Percentiles rank a stretch among this genome's conserved stretches.
Conservation (phyloP, 2,888 invertebrate genomes). For the Agrilus biguttatus region DNA sequence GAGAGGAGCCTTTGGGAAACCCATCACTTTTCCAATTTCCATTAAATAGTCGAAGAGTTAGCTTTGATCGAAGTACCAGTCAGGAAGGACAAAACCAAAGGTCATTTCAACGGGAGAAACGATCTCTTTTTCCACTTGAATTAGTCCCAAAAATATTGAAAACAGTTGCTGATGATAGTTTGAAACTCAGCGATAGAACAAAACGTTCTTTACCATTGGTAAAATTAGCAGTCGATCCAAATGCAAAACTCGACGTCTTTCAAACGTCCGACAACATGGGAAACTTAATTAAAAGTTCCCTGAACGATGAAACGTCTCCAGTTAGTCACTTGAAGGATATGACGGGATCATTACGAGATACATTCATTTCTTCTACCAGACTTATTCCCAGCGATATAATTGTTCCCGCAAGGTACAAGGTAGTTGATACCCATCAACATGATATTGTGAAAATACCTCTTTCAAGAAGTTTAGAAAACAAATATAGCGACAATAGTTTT, state of each 20-base stretch:
- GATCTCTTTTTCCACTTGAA: not conserved
- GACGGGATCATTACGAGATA: slow-evolving; percentile 24
- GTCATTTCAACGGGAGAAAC: not conserved
- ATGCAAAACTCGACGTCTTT: slow-evolving; percentile 23
- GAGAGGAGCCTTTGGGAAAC: not conserved
- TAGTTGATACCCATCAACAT: slow-evolving; percentile 14
- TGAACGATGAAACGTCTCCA: slow-evolving; percentile 25
- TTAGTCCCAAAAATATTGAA: not conserved
- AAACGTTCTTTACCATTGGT: slow-evolving; percentile 12
- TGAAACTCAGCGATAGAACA: not conserved
- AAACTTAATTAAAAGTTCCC: slow-evolving; percentile 21
- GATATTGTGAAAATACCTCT: too few relatives aligned
- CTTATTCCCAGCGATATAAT: slow-evolving; percentile 25
- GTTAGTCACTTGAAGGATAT: slow-evolving; percentile 25
- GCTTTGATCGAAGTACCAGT: too few relatives aligned
- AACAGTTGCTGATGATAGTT: not conserved
- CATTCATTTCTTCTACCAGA: slow-evolving; percentile 22
- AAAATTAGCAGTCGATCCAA: slow-evolving; percentile 18
- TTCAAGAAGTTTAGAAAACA: too few relatives aligned
- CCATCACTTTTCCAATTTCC: not conserved
- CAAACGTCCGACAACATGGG: slow-evolving; percentile 28
- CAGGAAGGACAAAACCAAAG: too few relatives aligned
- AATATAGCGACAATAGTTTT: too few relatives aligned
- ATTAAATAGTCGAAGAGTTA: too few relatives aligned
- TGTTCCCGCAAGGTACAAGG: slow-evolving; percentile 24